A percentile compares a stretch with the other conserved stretches of the same genome.
Conservation (phyloP, 92 coral and sea anemone genomes). For the Plumapathes pennacea region DNA sequence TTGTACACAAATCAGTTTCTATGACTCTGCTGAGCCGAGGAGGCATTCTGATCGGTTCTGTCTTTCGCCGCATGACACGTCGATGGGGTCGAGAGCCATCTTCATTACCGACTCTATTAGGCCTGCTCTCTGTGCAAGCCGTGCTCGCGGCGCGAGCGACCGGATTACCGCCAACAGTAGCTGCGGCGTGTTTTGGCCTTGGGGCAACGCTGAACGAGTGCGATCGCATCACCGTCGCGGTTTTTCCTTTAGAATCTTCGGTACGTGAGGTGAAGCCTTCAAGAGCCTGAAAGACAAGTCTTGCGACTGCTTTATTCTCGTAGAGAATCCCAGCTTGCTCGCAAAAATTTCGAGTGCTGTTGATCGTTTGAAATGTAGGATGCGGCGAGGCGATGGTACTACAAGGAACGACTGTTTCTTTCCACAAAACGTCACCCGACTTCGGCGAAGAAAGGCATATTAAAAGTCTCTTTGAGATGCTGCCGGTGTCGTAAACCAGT, state of each 20-base stretch:
- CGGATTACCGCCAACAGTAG: no score
- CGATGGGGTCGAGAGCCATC: conserved; percentile 6
- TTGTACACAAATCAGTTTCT: conserved; percentile 92
- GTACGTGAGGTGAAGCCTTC: conserved; percentile 77
- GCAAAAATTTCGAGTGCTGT: conserved; percentile 79
- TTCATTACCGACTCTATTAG: conserved; percentile 6
- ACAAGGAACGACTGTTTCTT: conserved; percentile 86
- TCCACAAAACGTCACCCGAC: conserved; percentile 70
- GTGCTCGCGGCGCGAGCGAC: no score
- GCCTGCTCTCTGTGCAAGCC: conserved; percentile 3
- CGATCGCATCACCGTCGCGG: conserved; percentile 51
- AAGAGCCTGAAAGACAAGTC: conserved; percentile 77
- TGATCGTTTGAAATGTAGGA: conserved; percentile 80
- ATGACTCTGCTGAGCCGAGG: conserved; percentile 26
- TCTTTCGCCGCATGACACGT: conserved; percentile 9
- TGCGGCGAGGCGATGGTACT: conserved; percentile 79
- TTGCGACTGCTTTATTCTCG: conserved; percentile 81
- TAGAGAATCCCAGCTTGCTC: conserved; percentile 82
- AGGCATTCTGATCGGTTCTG: conserved; percentile 5
- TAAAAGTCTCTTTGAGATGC: conserved; percentile 65
- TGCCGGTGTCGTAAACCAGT: conserved; percentile 73
- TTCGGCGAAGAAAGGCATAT: conserved; percentile 67
- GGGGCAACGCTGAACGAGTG: conserved; percentile 74
- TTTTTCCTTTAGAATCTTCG: conserved; percentile 26
- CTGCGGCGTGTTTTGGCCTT: conserved; percentile 53